Base-by-base conservation (phyloP, 2,888 invertebrate genomes). In the Drosophila atroscutellata region DNA sequence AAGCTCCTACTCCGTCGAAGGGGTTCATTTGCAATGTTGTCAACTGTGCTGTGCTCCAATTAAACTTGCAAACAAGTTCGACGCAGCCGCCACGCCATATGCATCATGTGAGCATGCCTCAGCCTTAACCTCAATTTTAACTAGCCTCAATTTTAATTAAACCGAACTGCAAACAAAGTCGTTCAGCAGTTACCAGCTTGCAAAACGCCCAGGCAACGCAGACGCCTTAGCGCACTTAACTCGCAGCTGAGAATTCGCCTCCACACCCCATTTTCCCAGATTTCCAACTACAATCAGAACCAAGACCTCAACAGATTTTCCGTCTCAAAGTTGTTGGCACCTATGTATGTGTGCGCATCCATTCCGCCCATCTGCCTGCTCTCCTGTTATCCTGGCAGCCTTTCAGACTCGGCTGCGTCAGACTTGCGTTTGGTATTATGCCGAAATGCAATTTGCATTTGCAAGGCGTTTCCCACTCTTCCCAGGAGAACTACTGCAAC, bases 381-480 rank as follows among this genome's bases (percentile, higher is more conserved):
- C 5, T 34, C 24, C 13, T 39, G 13, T 64, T 62, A 72, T 72
- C 66, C 81, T 70, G 67, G 30, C 73, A 76, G 65, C 26, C 63
- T 55, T 60, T 57, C 63, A 57, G 60, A 64, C 64, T 34, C 9
- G 52, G 68, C 50, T 57, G 64, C 54, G 59, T 58, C 60, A 57
- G 47, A 30, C 60, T 74, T 80, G 79, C 86, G 79, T 75, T 83
- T 81, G 86, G 88, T 88, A 90, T 86, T 90, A 86, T 83, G 74
- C 88, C 86, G 76, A 90, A 86, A 90, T 86, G 86, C 86, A 86
- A 86, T 90, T 86, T 86, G 90, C 86, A 86, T 86, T 90, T 88
- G 81, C 72, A 72, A 78, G 86, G 71, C 78, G 75, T 74, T 72
- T 59, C 70, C 75, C 50, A 68, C 65, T 67, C 72, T 58, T 24